phyloP scores from a whole-genome alignment of 2,888 invertebrate species.

The Epirrhoe tristata region DNA sequence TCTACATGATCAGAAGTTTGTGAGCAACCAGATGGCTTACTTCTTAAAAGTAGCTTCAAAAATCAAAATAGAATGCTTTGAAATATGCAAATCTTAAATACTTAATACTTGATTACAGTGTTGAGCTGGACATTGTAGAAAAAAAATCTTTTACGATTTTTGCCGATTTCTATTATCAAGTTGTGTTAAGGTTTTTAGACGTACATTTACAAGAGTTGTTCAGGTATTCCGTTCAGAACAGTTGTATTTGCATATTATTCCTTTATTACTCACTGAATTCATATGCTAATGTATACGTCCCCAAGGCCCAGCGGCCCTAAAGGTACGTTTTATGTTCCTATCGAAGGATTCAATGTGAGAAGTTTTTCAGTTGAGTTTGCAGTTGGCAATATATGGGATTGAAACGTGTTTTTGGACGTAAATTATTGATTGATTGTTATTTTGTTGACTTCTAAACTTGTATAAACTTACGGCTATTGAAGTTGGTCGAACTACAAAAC shows the following conservation, averaged over 20 bases:
- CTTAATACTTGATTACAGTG: too few relatives aligned
- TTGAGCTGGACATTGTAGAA: too few relatives aligned
- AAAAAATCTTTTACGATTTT: too few relatives aligned
- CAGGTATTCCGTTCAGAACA: constrained; percentile 1
- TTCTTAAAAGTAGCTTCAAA: neutral
- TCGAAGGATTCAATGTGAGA: constrained; percentile 33
- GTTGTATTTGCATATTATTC: constrained; percentile 78
- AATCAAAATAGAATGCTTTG: too few relatives aligned
- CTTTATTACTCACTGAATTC: constrained; percentile 78
- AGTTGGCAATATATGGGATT: constrained; percentile 23
- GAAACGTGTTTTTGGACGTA: constrained; percentile 4
- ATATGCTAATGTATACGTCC: constrained; percentile 77
- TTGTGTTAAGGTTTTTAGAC: neutral
- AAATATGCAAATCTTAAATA: too few relatives aligned
- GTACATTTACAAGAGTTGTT: constrained; percentile 10
- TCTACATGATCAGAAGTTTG: constrained; percentile 11
- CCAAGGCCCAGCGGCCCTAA: constrained; percentile 63
- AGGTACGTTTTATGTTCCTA: constrained; percentile 50
- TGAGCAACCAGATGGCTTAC: constrained; percentile 12
- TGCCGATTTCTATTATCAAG: too few relatives aligned
- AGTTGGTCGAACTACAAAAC: too few relatives aligned
- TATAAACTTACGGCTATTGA: too few relatives aligned
- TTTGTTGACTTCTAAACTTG: neutral
- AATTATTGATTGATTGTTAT: neutral
- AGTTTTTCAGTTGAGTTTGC: constrained; percentile 32